phyloP scores from a whole-genome alignment of 2,113 vertebrate genomes.

The Bubo bubo region DNA sequence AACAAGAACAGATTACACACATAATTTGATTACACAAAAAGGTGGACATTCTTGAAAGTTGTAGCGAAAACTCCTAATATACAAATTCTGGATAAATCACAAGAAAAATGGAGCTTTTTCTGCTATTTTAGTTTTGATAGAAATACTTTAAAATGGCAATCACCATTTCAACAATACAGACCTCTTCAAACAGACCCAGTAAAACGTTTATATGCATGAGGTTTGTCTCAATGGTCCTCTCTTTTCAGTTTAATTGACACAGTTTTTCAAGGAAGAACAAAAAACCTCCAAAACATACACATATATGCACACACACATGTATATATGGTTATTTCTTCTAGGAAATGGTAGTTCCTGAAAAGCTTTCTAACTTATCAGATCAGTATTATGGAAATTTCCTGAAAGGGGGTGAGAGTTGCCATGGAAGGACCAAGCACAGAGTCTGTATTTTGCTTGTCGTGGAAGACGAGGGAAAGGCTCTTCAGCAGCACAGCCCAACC shows the following conservation, averaged over 20 bases:
- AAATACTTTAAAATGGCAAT: not conserved
- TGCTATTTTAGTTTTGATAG: not conserved
- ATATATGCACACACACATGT: rapidly evolving
- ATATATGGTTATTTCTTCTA: not conserved
- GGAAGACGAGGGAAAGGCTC: not conserved
- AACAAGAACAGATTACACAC: not conserved
- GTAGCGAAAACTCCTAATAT: not conserved
- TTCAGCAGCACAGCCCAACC: not conserved
- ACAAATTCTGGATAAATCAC: not conserved
- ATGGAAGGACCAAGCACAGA: not conserved
- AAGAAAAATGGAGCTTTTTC: not conserved
- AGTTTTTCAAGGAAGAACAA: not conserved
- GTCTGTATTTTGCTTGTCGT: not conserved
- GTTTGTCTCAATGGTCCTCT: not conserved
- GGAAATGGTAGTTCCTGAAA: not conserved
- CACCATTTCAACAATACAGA: not conserved
- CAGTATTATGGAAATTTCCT: not conserved
- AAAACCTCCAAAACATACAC: not conserved
- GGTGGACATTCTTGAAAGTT: not conserved
- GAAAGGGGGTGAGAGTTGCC: not conserved
- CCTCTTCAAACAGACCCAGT: not conserved
- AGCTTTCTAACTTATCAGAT: not conserved
- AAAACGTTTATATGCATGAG: not conserved
- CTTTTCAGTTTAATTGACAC: not conserved
- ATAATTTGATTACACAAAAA: not conserved